Conservation (phyloP, 2,113 vertebrate genomes). For the Propithecus coquereli region DNA sequence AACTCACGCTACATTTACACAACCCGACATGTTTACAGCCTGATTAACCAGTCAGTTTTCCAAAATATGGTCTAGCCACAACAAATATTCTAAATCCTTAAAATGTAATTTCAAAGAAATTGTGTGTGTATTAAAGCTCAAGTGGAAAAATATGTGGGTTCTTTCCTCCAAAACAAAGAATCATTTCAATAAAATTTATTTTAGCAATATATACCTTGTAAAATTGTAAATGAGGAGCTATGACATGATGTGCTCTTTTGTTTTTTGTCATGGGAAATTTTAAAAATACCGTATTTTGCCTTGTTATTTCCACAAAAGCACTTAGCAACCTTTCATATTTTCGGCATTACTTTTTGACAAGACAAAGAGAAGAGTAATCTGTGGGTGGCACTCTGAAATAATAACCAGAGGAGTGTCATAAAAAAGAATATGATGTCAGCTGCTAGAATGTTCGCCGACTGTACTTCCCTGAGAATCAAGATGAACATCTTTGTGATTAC, state of each 20-base stretch:
- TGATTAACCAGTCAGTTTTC: not conserved
- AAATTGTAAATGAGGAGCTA: not conserved
- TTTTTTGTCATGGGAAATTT: not conserved
- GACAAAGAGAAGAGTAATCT: conserved; percentile 43
- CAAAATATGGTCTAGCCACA: not conserved
- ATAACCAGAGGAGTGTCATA: conserved; percentile 37
- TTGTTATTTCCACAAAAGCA: conserved; percentile 52
- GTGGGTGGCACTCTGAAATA: conserved; percentile 50
- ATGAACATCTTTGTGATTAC: not conserved
- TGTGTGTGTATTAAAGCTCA: not conserved
- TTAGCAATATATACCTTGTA: not conserved
- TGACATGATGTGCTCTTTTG: not conserved
- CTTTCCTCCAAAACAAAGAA: not conserved
- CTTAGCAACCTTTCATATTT: conserved; percentile 30
- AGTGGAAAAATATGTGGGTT: not conserved
- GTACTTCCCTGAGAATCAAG: not conserved
- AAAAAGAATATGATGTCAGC: conserved; percentile 53
- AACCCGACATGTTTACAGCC: not conserved
- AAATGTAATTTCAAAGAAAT: conserved; percentile 21
- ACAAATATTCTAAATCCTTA: not conserved
- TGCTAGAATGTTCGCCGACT: not conserved
- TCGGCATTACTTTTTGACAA: conserved; percentile 40
- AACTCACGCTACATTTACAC: not conserved
- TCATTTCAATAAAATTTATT: conserved; percentile 14
- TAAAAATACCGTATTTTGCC: conserved; percentile 23